Conservation (phyloP, 2,113 vertebrate species). For the Heterochromis multidens region DNA sequence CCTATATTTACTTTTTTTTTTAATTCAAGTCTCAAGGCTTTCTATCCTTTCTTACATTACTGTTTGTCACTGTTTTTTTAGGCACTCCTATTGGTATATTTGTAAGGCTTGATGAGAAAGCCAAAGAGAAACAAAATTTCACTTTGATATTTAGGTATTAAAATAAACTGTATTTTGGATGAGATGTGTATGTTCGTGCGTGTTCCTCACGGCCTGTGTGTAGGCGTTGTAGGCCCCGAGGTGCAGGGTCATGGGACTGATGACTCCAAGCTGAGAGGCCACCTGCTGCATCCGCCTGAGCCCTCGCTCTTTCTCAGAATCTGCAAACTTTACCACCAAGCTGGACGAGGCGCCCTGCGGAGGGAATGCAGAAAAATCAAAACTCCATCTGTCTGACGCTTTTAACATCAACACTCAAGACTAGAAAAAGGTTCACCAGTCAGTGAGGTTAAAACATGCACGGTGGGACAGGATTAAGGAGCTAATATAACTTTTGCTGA, state of each 20-base stretch:
- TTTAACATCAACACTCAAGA: neutral
- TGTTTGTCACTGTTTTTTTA: neutral
- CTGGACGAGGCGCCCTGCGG: constrained; percentile 91
- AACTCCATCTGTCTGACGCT: neutral
- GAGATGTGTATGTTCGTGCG: neutral
- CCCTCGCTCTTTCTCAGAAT: constrained; percentile 93
- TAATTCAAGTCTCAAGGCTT: neutral
- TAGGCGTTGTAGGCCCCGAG: constrained; percentile 94
- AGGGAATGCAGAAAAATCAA: neutral
- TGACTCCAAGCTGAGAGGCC: constrained; percentile 91
- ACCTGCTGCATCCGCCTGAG: constrained; percentile 95
- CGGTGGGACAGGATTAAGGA: too few species aligned
- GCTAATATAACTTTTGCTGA: too few species aligned
- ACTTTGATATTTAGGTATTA: neutral
- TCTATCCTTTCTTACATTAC: neutral
- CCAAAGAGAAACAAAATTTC: neutral
- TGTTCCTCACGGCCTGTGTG: constrained; percentile 86
- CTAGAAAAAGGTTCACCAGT: neutral
- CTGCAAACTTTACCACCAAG: constrained; percentile 95
- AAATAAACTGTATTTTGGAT: neutral
- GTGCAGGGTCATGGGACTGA: constrained; percentile 93
- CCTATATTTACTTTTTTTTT: neutral
- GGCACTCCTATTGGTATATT: neutral
- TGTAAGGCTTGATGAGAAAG: neutral
- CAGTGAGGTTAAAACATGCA: neutral